A percentile compares a stretch with the other conserved stretches of the same genome.
Conservation (phyloP, 1,140 invertebrate species). For the Eriocheir sinensis region DNA sequence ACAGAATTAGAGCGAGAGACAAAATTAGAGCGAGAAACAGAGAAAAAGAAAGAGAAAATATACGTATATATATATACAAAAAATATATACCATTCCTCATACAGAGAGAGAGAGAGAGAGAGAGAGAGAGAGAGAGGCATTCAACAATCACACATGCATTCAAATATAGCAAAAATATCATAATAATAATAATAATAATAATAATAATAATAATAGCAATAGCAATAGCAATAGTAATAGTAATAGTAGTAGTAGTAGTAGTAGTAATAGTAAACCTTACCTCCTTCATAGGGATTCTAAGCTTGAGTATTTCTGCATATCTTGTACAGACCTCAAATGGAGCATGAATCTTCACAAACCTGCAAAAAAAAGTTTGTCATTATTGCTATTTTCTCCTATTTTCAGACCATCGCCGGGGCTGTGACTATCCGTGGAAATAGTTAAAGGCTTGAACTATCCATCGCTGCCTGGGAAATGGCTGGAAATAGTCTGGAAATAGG, state of each 20-base stretch:
- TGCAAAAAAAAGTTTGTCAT: too few relatives aligned
- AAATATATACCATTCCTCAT: not conserved
- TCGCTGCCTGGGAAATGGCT: not conserved
- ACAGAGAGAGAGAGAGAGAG: slow-evolving; percentile 19
- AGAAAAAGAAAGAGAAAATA: not conserved
- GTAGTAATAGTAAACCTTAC: slow-evolving; percentile 81
- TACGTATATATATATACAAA: not conserved
- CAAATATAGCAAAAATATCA: too few relatives aligned
- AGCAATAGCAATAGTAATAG: not conserved
- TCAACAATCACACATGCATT: slow-evolving; percentile 10
- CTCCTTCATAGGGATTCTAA: slow-evolving; percentile 97
- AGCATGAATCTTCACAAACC: slow-evolving; percentile 90
- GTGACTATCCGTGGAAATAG: not conserved
- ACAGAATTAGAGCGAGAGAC: slow-evolving; percentile 41
- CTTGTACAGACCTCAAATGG: slow-evolving; percentile 91
- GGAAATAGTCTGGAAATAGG: not conserved
- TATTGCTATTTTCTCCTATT: not conserved
- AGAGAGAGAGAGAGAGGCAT: not conserved
- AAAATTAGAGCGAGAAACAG: not conserved
- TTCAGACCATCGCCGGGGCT: not conserved
- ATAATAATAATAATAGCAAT: not conserved
- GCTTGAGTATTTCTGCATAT: slow-evolving; percentile 96
- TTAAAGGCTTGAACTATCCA: too few relatives aligned
- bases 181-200: too few relatives aligned
- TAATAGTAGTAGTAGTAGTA: not conserved